Base-by-base conservation (phyloP, 2,113 vertebrate genomes). In the Dasypus novemcinctus region DNA sequence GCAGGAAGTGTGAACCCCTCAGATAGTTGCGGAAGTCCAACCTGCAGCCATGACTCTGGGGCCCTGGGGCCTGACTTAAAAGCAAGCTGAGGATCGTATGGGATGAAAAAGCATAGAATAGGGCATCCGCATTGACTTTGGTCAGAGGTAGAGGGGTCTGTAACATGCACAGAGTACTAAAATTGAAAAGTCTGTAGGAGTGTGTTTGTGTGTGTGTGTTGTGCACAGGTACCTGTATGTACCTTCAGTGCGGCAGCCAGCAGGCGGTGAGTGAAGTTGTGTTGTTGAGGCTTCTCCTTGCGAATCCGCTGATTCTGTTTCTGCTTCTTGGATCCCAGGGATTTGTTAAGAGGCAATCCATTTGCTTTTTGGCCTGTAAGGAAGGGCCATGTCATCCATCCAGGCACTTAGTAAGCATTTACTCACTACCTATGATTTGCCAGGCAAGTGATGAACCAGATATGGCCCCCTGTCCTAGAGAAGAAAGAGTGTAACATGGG, bases 191-290 rank as follows among this genome's bases (percentile, higher is more conserved):
- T 41, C 36, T 64, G n/a, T 0, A 1, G 5, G 83, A 11, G 2
- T 2, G 0, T 29, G 46, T 49, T 7, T 57, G 18, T 25, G 18
- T 12, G 5, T 4, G 15, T 1, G 17, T 8, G 33, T 23, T 21
- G 5, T 52, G 61, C 33, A 11, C 6, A 29, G 43, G 41, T 68
- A 92, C 31, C 49, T 29, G 3, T 49, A 49, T 0, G 5, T 98
- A 99, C 99, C 99, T 99, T 99, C 36, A 99, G 98, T 0, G 98
- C 96, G 4, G 99, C 97, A 0, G 99, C 99, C 97, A 99, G 95
- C 66, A 99, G 98, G 0, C 92, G 98, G 93, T 99, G 99, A 1
- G 97, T 87, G 96, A 99, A 99, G 21, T 5, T 99, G 97, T 99
- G 99, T 61, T 99, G 99, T 52, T 98, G 97, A 13, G 97, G 95